A percentile compares a stretch with the other conserved stretches of the same genome.
These are phyloP conservation scores for Narcine bancroftii DNA, from an alignment of 2,113 vertebrate genomes.

Conservation along the genomic window DNA sequence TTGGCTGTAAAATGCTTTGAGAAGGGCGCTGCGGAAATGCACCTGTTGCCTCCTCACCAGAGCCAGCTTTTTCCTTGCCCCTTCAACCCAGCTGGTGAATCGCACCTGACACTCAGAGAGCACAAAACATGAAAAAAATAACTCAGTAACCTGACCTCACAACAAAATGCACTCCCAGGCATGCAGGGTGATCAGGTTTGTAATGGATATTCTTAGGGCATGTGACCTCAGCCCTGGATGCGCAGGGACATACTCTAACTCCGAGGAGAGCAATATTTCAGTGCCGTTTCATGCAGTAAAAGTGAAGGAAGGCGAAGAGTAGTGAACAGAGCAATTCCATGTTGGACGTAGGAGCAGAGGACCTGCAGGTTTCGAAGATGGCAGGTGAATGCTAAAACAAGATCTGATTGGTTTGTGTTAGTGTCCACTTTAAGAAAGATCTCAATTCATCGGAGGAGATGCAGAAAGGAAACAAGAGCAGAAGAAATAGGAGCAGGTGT, in stretches of 20 bases:
- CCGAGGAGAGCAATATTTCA: not conserved
- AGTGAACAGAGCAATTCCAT: not conserved
- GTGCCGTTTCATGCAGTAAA: not conserved
- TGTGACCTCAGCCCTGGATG: not conserved
- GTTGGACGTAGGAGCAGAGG: not conserved
- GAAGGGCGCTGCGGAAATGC: too few species aligned
- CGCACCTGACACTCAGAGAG: not conserved
- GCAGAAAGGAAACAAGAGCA: too few species aligned
- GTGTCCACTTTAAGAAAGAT: too few species aligned
- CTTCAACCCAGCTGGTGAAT: not conserved
- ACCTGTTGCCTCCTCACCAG: not conserved
- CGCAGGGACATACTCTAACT: not conserved
- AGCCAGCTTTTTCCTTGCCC: not conserved
- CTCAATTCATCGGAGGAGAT: too few species aligned
- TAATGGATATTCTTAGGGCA: not conserved
- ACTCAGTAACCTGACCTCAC: not conserved
- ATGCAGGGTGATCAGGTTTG: not conserved
- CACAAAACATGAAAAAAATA: not conserved
- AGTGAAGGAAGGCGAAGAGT: not conserved
- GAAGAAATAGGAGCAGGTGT: too few species aligned
- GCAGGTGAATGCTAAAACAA: too few species aligned
- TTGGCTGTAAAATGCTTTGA: too few species aligned
- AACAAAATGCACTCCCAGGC: not conserved
- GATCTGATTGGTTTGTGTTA: too few species aligned
- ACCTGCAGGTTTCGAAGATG: too few species aligned